Conservation (phyloP, 2,797 vertebrate genomes). For the Alosa sapidissima region DNA sequence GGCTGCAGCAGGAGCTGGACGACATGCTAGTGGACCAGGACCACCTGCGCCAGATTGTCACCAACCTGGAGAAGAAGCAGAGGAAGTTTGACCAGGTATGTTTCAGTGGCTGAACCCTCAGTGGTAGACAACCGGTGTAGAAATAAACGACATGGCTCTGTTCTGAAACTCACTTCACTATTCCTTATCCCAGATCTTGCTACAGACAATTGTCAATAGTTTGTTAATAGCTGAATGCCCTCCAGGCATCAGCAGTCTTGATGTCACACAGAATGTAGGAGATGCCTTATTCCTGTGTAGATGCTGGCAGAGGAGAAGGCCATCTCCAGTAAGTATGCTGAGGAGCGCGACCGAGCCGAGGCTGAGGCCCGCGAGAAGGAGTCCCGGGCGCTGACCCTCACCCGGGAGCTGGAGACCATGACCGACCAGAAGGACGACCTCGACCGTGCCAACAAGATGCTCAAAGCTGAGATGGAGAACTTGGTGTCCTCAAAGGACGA, state of each 20-base stretch:
- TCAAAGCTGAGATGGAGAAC: constrained; percentile 92
- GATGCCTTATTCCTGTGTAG: constrained; percentile 60
- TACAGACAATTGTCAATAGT: not conserved
- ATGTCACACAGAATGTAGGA: not conserved
- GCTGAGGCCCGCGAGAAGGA: constrained; percentile 96
- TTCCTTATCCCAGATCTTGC: not conserved
- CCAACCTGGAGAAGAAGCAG: constrained; percentile 94
- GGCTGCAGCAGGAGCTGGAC: constrained; percentile 93
- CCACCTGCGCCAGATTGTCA: constrained; percentile 87
- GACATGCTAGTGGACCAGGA: constrained; percentile 91
- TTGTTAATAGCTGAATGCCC: not conserved
- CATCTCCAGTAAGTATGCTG: constrained; percentile 84
- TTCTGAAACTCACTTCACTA: not conserved
- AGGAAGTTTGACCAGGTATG: constrained; percentile 98
- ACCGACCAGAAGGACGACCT: constrained; percentile 82
- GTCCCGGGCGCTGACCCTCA: constrained; percentile 84
- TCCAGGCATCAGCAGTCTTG: no score
- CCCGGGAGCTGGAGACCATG: constrained; percentile 86
- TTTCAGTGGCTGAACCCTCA: not conserved
- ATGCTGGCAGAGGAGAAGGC: constrained; percentile 93
- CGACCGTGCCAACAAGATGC: constrained; percentile 86
- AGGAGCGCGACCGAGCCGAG: constrained; percentile 91
- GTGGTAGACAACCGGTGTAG: not conserved
- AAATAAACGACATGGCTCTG: not conserved
- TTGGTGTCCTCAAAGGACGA: constrained; percentile 95